Conservation (phyloP, 2,113 vertebrate species). For the Chamaea fasciata region DNA sequence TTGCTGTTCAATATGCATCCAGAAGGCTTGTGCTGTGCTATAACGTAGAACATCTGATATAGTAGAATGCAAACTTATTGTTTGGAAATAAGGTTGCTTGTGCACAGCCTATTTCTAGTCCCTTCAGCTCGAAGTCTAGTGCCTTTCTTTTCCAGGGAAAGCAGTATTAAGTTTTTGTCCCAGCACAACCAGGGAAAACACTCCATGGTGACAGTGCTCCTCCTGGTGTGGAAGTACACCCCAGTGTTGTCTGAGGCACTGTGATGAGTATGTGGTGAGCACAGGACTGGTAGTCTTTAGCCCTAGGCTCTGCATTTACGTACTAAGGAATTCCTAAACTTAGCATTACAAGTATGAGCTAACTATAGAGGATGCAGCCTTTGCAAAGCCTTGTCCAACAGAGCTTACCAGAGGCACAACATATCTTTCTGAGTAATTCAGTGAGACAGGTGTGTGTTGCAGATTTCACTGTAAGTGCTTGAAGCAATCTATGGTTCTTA, state of each 20-base stretch:
- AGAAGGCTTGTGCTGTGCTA: background rate
- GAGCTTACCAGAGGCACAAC: background rate
- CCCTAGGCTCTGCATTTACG: background rate
- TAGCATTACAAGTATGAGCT: background rate
- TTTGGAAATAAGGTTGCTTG: background rate
- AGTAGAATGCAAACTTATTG: background rate
- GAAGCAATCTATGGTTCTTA: background rate
- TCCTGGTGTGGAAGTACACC: background rate
- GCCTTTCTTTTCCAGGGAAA: background rate
- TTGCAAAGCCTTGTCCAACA: background rate
- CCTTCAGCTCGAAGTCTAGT: background rate
- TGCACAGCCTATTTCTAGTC: background rate
- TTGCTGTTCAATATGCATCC: background rate
- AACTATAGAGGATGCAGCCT: rapidly evolving
- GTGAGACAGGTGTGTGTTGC: background rate
- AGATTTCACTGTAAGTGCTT: background rate
- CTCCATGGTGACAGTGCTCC: background rate
- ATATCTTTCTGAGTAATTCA: background rate
- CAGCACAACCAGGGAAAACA: background rate
- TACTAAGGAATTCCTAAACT: background rate
- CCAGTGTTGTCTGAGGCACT: background rate
- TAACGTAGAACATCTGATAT: background rate
- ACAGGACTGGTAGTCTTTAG: background rate
- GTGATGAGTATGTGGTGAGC: background rate
- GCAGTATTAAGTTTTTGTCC: background rate